A percentile compares a stretch with the other conserved stretches of the same genome.
Evolutionary conservation across 2,113 vertebrate genomes (phyloP).

Genomic region (Carollia perspicillata): DNA sequence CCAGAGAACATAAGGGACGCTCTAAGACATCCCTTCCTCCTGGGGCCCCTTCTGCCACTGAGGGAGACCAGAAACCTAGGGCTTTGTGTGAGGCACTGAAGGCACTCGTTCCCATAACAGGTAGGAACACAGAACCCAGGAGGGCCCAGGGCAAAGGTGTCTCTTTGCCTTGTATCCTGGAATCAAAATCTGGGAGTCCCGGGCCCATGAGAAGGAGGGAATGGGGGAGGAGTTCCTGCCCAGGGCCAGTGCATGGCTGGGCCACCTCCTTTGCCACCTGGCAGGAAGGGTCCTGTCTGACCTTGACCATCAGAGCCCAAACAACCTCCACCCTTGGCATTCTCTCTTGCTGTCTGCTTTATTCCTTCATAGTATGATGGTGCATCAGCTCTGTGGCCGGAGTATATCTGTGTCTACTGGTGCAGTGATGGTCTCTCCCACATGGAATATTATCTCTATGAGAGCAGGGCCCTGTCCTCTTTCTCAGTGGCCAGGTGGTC

Average conservation of each 20-base stretch:
- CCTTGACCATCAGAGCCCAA: background rate
- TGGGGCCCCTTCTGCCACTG: background rate
- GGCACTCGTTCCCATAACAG: background rate
- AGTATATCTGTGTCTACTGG: background rate
- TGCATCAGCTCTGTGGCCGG: fast-evolving
- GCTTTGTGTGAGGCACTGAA: background rate
- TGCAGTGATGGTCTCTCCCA: background rate
- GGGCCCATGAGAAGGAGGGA: background rate
- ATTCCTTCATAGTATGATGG: background rate
- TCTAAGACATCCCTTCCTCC: background rate
- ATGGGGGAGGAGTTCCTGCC: background rate
- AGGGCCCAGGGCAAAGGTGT: background rate
- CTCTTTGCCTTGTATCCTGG: background rate
- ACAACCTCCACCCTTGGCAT: fast-evolving
- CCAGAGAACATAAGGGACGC: background rate
- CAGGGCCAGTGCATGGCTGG: background rate
- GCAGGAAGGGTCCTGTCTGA: too few relatives aligned
- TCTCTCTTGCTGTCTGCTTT: background rate
- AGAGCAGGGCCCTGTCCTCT: background rate
- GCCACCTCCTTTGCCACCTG: background rate
- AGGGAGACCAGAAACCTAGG: background rate
- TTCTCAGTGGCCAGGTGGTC: background rate
- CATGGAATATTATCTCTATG: background rate
- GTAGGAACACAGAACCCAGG: background rate
- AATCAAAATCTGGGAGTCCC: background rate